These are phyloP conservation scores for Rhinichthys klamathensis DNA, from an alignment of 2,113 vertebrate genomes.

Conservation along the genomic window DNA sequence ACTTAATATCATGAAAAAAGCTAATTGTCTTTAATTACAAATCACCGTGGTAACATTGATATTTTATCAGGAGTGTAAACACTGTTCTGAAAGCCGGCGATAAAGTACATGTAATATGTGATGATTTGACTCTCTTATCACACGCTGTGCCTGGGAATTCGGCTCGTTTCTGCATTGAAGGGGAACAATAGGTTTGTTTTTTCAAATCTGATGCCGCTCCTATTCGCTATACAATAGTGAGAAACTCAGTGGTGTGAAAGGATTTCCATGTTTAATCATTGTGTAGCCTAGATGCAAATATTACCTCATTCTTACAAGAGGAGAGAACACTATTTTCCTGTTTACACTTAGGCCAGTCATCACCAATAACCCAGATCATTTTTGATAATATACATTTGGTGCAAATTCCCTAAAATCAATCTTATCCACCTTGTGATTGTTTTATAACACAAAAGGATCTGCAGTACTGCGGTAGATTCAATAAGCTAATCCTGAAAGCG, in stretches of 20 bases:
- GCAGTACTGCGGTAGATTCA: constrained; percentile 59
- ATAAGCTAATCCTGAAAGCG: constrained; percentile 50
- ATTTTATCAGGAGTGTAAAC: constrained; percentile 82
- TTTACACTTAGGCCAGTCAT: background rate
- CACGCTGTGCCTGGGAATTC: background rate
- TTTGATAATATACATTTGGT: background rate
- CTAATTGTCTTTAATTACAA: constrained; percentile 45
- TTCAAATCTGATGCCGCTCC: constrained; percentile 52
- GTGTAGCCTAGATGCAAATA: constrained; percentile 13
- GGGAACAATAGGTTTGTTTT: constrained; percentile 72
- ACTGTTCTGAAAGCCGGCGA: constrained; percentile 76
- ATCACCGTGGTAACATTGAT: constrained; percentile 81
- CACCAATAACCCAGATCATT: background rate
- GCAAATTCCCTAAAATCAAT: background rate
- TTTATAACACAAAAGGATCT: constrained; percentile 29
- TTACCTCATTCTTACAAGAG: background rate
- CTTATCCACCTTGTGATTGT: constrained; percentile 15
- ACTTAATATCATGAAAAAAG: background rate
- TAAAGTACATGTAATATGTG: constrained; percentile 74
- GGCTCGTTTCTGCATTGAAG: constrained; percentile 31
- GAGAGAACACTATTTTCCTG: background rate
- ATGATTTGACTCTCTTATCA: constrained; percentile 52
- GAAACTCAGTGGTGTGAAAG: background rate
- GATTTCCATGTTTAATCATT: constrained; percentile 7
- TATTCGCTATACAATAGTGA: background rate